Percentiles rank a stretch among this genome's conserved stretches.
These are phyloP conservation scores for Cephus nigrinus DNA, from an alignment of 2,888 invertebrate genomes.

Conservation along the genomic window DNA sequence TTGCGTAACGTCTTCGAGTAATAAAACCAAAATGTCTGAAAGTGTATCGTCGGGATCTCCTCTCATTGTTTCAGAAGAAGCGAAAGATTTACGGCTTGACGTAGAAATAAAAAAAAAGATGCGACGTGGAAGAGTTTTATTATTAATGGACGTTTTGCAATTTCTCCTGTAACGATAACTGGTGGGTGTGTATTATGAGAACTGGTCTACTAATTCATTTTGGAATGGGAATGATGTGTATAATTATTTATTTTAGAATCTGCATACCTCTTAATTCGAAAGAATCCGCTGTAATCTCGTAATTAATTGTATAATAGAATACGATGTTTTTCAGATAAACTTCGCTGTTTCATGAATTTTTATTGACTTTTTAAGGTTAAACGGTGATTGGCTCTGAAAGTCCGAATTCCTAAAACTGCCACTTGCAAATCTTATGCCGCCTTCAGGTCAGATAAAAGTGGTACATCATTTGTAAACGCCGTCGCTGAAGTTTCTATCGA, in stretches of 20 bases:
- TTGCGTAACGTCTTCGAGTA: not conserved
- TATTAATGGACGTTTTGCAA: not conserved
- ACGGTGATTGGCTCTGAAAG: not conserved
- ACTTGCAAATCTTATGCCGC: not conserved
- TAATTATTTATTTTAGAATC: not conserved
- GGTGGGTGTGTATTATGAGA: not conserved
- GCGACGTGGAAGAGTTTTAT: not conserved
- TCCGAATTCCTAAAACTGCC: not conserved
- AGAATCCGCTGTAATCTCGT: not conserved
- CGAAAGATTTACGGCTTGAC: not conserved
- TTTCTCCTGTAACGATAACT: not conserved
- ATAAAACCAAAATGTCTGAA: not conserved
- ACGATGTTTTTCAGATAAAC: not conserved
- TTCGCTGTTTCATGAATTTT: not conserved
- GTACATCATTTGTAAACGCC: not conserved
- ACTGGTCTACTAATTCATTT: not conserved
- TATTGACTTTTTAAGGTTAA: constrained; percentile 4
- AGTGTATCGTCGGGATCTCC: not conserved
- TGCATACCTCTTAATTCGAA: not conserved
- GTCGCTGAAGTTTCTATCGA: not conserved
- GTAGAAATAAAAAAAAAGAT: not conserved
- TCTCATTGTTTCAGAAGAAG: not conserved
- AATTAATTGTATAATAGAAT: not conserved
- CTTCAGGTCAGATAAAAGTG: not conserved
- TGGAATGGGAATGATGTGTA: not conserved